phyloP scores from a whole-genome alignment of 2,888 invertebrate species.

The Pilophorus perplexus region DNA sequence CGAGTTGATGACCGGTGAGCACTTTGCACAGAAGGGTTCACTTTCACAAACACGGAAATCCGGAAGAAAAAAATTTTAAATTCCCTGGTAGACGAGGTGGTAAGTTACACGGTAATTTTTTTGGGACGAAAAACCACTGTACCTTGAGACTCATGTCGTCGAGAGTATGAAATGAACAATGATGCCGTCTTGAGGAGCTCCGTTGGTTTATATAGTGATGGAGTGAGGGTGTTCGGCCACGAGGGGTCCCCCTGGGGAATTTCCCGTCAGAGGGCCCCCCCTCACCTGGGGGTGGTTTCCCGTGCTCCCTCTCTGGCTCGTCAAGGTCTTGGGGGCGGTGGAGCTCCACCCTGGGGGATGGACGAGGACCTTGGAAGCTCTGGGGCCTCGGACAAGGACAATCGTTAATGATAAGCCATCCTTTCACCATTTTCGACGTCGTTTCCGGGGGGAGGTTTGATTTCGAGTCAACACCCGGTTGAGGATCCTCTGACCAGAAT shows the following conservation, averaged over 20 bases:
- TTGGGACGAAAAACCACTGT: background rate
- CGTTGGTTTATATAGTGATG: slow-evolving; percentile 23
- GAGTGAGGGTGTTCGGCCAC: slow-evolving; percentile 9
- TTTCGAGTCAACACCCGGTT: no score
- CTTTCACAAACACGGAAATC: background rate
- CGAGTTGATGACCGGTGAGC: no score
- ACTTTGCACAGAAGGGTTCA: background rate
- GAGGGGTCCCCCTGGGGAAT: background rate
- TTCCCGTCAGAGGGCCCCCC: background rate
- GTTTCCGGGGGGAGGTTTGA: no score
- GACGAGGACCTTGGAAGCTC: no score
- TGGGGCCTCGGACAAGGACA: no score
- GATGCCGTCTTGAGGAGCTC: slow-evolving; percentile 3
- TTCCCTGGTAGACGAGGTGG: background rate
- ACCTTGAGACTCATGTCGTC: slow-evolving; percentile 24
- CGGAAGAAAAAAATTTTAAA: background rate
- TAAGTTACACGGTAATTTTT: no score
- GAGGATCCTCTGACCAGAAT: no score
- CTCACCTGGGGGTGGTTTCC: background rate
- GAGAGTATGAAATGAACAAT: slow-evolving; percentile 26
- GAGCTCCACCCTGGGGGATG: no score
- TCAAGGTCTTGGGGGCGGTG: no score
- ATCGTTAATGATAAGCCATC: no score
- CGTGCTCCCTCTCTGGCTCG: background rate
- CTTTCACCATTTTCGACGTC: no score